phyloP scores from a whole-genome alignment of 2,888 invertebrate species.

The Aproaerema taeniolella region DNA sequence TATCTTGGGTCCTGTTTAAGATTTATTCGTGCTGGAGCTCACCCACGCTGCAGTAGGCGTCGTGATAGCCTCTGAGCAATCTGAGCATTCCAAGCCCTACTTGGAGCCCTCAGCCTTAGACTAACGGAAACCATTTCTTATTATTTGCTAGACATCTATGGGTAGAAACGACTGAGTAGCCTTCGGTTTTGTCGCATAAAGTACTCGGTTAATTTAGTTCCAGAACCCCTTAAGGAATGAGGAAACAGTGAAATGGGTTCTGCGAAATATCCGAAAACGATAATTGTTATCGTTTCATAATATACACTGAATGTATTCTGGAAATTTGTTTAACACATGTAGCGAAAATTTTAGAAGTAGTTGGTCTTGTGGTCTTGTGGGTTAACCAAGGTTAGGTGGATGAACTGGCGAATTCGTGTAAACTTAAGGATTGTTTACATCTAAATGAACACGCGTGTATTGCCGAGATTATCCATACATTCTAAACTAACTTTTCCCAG shows the following conservation, averaged over 20 bases:
- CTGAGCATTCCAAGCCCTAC: constrained; percentile 22
- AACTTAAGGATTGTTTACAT: constrained; percentile 32
- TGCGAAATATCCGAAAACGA: no score
- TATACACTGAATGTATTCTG: no score
- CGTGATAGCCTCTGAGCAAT: constrained; percentile 29
- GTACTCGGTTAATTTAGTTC: no score
- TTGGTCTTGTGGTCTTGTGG: no score
- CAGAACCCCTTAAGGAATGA: no score
- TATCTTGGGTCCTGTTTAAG: constrained; percentile 8
- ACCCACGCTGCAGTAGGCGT: constrained; percentile 31
- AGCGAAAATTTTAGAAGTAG: constrained; percentile 16
- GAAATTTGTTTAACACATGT: no score
- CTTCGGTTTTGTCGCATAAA: constrained; percentile 6
- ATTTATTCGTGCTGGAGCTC: constrained; percentile 24
- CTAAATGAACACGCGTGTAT: constrained; percentile 24
- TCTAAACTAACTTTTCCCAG: no score
- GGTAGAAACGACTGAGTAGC: constrained; percentile 12
- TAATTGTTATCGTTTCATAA: no score
- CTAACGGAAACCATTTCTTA: constrained; percentile 32
- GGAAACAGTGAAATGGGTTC: no score
- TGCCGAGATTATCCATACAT: constrained; percentile 21
- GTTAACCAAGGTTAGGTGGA: constrained; percentile 18
- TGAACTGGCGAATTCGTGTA: constrained; percentile 22
- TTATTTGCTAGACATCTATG: constrained; percentile 30
- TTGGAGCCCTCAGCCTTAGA: constrained; percentile 19